These are phyloP conservation scores for Rhopilema esculentum DNA, from an alignment of 30 jellyfish, hydroid and myxozoan species.

Conservation along the genomic window DNA sequence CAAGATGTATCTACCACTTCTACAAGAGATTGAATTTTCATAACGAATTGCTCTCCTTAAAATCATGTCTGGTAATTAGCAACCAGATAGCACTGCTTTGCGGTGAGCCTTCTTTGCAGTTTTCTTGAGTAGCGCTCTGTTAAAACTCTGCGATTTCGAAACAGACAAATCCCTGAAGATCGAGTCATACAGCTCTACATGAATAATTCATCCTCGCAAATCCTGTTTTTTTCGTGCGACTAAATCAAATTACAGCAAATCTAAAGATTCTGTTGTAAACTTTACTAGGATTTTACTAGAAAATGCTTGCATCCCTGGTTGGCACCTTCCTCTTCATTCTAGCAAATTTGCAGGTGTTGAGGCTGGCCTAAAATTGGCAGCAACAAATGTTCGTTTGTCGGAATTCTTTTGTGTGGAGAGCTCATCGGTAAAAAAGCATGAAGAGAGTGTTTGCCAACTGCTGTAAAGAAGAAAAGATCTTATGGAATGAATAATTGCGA, in stretches of 20 bases:
- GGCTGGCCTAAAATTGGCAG: neutral
- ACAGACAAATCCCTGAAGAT: neutral
- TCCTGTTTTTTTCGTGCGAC: constrained; percentile 45
- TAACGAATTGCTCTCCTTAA: neutral
- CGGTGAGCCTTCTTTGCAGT: neutral
- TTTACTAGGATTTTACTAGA: constrained; percentile 7
- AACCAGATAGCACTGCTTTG: neutral
- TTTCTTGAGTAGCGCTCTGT: neutral
- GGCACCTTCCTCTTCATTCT: neutral
- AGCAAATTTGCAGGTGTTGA: neutral
- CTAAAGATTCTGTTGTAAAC: constrained; percentile 21
- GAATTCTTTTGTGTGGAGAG: neutral
- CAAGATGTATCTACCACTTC: neutral
- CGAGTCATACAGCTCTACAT: constrained; percentile 22
- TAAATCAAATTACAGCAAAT: constrained; percentile 29
- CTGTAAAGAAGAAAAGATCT: neutral
- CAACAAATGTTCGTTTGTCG: constrained; percentile 12
- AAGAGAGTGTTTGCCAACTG: neutral
- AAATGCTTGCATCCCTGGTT: neutral
- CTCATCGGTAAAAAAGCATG: neutral
- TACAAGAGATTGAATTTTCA: neutral
- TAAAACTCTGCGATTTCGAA: neutral
- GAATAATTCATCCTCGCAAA: constrained; percentile 24
- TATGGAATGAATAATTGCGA: neutral
- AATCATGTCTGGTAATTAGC: neutral